Conservation (phyloP, 1,140 invertebrate species). For the Scaptomyza montana region DNA sequence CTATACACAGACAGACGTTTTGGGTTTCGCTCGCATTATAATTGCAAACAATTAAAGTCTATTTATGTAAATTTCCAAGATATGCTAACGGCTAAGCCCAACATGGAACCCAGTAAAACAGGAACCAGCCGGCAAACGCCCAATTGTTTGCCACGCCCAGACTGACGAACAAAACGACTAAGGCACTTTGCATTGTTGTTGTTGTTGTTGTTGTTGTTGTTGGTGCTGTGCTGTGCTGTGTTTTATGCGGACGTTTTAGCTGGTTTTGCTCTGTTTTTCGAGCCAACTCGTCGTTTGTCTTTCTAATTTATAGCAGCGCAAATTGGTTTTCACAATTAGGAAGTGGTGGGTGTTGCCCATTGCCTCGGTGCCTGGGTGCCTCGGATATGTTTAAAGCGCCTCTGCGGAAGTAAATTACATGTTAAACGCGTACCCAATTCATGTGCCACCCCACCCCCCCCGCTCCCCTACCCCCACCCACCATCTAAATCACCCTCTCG, state of each 20-base stretch:
- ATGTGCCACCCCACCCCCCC: no score
- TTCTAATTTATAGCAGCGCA: slow-evolving; percentile 80
- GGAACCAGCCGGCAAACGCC: slow-evolving; percentile 39
- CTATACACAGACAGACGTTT: background rate
- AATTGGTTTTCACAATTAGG: slow-evolving; percentile 82
- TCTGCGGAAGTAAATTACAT: slow-evolving; percentile 79
- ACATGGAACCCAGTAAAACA: slow-evolving; percentile 28
- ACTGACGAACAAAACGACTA: no score
- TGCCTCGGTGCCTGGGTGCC: slow-evolving; percentile 35
- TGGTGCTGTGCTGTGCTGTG: no score
- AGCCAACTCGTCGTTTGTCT: slow-evolving; percentile 63
- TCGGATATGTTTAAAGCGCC: slow-evolving; percentile 75
- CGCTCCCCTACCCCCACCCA: background rate
- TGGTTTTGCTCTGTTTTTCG: no score
- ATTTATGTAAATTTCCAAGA: slow-evolving; percentile 82
- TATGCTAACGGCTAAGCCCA: slow-evolving; percentile 56
- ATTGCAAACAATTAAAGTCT: slow-evolving; percentile 82
- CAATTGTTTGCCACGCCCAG: slow-evolving; percentile 44
- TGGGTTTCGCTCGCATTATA: slow-evolving; percentile 59
- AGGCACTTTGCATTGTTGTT: background rate
- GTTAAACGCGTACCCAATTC: slow-evolving; percentile 23
- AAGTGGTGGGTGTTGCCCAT: slow-evolving; percentile 75
- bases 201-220: slow-evolving; percentile 2
- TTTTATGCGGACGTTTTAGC: background rate
- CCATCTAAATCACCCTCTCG: background rate